Evolutionary conservation across 2,888 invertebrate species (phyloP).

Genomic region (Euphydryas editha): DNA sequence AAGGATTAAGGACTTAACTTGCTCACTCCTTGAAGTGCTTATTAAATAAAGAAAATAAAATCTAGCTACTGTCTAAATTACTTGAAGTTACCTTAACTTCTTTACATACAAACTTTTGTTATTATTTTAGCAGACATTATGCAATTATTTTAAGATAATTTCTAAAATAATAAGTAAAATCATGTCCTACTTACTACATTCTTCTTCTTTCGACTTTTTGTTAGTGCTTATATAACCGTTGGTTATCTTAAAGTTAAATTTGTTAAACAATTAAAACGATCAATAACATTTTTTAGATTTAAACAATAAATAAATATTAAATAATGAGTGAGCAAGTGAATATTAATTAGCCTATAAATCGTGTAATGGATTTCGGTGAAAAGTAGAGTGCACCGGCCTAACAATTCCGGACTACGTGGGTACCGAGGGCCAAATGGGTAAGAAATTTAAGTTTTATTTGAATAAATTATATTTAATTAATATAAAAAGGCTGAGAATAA

Average conservation of each 20-base stretch:
- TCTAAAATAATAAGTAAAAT: too few relatives aligned
- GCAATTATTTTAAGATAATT: too few relatives aligned
- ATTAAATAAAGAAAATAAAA: neutral
- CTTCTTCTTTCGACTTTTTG: neutral
- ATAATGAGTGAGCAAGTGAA: slow-evolving; percentile 56
- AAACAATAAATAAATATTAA: slow-evolving; percentile 35
- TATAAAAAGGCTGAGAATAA: too few relatives aligned
- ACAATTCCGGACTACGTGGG: slow-evolving; percentile 74
- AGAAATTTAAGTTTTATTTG: slow-evolving; percentile 20
- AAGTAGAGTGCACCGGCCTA: slow-evolving; percentile 53
- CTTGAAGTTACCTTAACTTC: too few relatives aligned
- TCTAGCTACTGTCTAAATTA: too few relatives aligned
- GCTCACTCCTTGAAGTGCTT: neutral
- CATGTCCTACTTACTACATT: neutral
- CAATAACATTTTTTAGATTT: slow-evolving; percentile 47
- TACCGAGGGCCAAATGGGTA: slow-evolving; percentile 77
- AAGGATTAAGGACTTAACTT: slow-evolving; percentile 30
- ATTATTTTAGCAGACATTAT: too few relatives aligned
- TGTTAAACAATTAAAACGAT: slow-evolving; percentile 1
- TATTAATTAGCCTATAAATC: slow-evolving; percentile 53
- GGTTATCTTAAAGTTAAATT: slow-evolving; percentile 6
- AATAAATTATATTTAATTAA: neutral
- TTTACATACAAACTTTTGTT: too few relatives aligned
- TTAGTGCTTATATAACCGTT: neutral
- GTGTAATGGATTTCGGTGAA: slow-evolving; percentile 54